These are phyloP conservation scores for Rhamnusium bicolor DNA, from an alignment of 2,888 invertebrate genomes.

Conservation along the genomic window DNA sequence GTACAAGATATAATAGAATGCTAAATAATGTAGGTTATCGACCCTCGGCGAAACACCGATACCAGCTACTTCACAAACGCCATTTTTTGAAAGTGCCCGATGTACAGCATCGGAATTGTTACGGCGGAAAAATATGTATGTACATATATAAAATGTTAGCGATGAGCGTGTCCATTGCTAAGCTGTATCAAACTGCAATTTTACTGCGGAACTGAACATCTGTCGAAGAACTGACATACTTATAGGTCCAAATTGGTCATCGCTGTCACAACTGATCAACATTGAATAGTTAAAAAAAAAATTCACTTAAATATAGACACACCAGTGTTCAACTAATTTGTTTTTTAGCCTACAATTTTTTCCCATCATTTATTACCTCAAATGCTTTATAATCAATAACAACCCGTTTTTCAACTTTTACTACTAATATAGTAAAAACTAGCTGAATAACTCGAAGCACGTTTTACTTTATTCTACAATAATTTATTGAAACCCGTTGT, in stretches of 20 bases:
- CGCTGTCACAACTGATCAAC: neutral
- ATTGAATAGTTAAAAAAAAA: no score
- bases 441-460: no score
- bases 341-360: no score
- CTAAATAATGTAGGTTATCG: slow-evolving; percentile 72
- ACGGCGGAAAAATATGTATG: neutral
- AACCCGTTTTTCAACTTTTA: no score
- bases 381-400: no score
- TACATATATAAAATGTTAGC: neutral
- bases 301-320: no score
- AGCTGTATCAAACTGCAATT: neutral
- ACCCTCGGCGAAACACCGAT: slow-evolving; percentile 57
- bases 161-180: neutral
- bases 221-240: neutral
- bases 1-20: slow-evolving; percentile 67
- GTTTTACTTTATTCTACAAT: no score
- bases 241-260: neutral
- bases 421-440: no score
- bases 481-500: no score
- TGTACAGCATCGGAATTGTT: neutral
- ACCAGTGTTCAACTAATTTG: no score
- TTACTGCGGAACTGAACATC: neutral
- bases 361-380: no score
- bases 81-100: slow-evolving; percentile 41
- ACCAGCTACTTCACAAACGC: slow-evolving; percentile 35